Base-by-base conservation (phyloP, 2,113 vertebrate species). In the Clarias macrocephalus region DNA sequence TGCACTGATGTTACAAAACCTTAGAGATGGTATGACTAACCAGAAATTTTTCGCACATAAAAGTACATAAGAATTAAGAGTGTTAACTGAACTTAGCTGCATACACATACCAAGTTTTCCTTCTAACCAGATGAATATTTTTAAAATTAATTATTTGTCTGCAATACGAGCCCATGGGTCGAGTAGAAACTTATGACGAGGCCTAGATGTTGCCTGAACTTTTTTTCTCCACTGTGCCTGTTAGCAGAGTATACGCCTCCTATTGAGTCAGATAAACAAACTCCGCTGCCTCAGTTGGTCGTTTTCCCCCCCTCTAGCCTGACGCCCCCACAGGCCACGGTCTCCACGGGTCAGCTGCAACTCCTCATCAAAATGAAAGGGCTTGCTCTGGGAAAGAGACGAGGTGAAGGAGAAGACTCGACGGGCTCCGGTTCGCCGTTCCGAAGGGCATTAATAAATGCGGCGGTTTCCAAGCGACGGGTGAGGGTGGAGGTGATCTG, bases 281-380 rank as follows among this genome's bases (percentile, higher is more conserved):
- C 85, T 77, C 52, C 86, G 82, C 54, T 60, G 37, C 65, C 33
- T 72, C 66, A 3, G 54, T 30, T 62, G 60, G 12, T 23, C 52
- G 16, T 48, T 13, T 25, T 5, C 76, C 21, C 68, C n/a, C 5
- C 76, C 19, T 60, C n/a, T 16, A 87, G 28, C 65, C 18, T 21
- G 10, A 25, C 37, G 54, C 80, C 60, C 33, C 75, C 23, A 56
- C 30, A 68, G 48, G 84, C 11, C 72, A 66, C 63, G 52, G 83
- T 84, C 80, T 59, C 48, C 1, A 80, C 65, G 54, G 85, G 83
- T 87, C 88, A 85, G 86, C 48, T 11, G 60, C n/a, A 62, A 73
- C 28, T 85, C 79, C 82, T 89, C 81, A 88, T 86, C 28, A 86
- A 84, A 73, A 81, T 83, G 48, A 87, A 88, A 84, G 86, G 10